phyloP scores from a whole-genome alignment of 2,113 vertebrate species.

The Donacobius atricapilla region DNA sequence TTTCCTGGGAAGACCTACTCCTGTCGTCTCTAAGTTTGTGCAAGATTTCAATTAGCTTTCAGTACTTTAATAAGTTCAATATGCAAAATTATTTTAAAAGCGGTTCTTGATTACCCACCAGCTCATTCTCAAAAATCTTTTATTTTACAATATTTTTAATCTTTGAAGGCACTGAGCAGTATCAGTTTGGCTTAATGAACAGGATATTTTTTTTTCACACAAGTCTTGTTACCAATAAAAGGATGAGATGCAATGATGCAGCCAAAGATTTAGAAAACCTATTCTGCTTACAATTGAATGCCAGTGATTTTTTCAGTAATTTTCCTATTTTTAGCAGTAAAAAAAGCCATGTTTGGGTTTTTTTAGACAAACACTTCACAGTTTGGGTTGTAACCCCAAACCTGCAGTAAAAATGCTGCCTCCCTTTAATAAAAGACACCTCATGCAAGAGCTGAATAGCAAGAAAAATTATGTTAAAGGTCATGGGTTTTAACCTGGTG shows the following conservation, averaged over 20 bases:
- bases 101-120: neutral
- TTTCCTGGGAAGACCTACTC: neutral
- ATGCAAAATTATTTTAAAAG: neutral
- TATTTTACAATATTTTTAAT: neutral
- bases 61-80: neutral
- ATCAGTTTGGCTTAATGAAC: neutral
- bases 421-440: neutral
- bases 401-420: neutral
- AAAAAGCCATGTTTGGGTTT: neutral
- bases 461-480: neutral
- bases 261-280: neutral
- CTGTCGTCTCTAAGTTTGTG: neutral
- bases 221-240: neutral
- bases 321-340: neutral
- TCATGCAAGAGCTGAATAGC: neutral
- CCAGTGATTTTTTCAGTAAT: neutral
- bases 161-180: neutral
- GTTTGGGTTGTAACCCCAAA: neutral
- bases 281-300: neutral
- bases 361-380: neutral
- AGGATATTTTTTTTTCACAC: neutral
- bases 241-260: neutral
- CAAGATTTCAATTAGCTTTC: neutral
- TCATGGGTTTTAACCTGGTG: neutral
- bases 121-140: neutral